These are phyloP conservation scores for Chymomyza fuscimana DNA, from an alignment of 2,888 invertebrate species.

Conservation along the genomic window DNA sequence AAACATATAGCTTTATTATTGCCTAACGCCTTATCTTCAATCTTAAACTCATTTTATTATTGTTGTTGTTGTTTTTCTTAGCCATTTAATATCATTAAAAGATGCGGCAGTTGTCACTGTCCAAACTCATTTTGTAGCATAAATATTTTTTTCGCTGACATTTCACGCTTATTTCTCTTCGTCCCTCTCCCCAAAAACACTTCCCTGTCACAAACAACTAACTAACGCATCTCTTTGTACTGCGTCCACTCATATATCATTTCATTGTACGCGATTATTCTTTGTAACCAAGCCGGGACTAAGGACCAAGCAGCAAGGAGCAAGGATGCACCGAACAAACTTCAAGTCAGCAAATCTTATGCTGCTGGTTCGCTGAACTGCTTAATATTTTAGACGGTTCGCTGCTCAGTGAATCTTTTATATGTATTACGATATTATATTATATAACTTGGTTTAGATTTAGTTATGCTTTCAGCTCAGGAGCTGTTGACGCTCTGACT, in stretches of 20 bases:
- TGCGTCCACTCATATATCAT: constrained; percentile 62
- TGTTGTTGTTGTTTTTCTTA: constrained; percentile 11
- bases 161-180: constrained; percentile 21
- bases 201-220: constrained; percentile 15
- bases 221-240: constrained; percentile 30
- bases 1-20: not conserved
- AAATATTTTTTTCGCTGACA: constrained; percentile 49
- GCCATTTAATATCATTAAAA: constrained; percentile 33
- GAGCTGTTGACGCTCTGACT: not conserved
- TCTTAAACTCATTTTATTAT: constrained; percentile 28
- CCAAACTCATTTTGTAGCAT: constrained; percentile 7
- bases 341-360: not conserved
- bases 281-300: constrained; percentile 4
- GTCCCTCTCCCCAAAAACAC: not conserved
- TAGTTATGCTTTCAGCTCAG: constrained; percentile 4
- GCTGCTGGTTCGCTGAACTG: constrained; percentile 42
- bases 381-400: constrained; percentile 61
- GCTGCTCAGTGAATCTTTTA: constrained; percentile 20
- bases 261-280: constrained; percentile 45
- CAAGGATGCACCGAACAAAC: constrained; percentile 43
- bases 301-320: not conserved
- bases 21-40: not conserved
- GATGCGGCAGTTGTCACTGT: constrained; percentile 1
- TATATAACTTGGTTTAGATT: constrained; percentile 58
- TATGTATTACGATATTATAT: constrained; percentile 50